Conservation (phyloP, 2,797 vertebrate genomes). For the Natrix natrix region DNA sequence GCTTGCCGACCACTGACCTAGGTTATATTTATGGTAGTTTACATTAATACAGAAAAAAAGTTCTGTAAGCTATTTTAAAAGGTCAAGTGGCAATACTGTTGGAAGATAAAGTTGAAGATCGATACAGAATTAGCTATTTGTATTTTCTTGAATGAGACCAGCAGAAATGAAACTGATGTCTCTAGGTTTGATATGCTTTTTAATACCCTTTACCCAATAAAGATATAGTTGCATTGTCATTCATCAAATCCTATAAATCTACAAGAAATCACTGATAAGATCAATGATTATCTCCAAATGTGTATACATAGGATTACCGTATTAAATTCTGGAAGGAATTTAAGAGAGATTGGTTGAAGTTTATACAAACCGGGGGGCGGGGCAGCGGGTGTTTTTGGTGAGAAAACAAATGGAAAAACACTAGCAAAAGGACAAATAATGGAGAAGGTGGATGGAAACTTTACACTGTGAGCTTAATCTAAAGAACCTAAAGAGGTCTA, state of each 20-base stretch:
- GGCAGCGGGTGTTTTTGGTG: background rate
- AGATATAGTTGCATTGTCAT: background rate
- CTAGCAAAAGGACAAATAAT: background rate
- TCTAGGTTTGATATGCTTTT: background rate
- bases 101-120: background rate
- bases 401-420: background rate
- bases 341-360: background rate
- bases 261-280: background rate
- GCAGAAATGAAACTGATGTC: background rate
- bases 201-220: background rate
- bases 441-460: background rate
- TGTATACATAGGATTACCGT: background rate
- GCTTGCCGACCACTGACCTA: background rate
- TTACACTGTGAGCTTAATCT: background rate
- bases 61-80: background rate
- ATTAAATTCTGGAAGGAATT: background rate
- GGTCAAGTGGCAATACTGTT: background rate
- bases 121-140: background rate
- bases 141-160: background rate
- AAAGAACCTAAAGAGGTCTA: background rate
- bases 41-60: background rate
- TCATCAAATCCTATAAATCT: background rate
- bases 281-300: background rate
- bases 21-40: background rate
- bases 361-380: background rate